Evolutionary conservation across 2,113 vertebrate genomes (phyloP).

Genomic region (pig (Sus scrofa)): DNA sequence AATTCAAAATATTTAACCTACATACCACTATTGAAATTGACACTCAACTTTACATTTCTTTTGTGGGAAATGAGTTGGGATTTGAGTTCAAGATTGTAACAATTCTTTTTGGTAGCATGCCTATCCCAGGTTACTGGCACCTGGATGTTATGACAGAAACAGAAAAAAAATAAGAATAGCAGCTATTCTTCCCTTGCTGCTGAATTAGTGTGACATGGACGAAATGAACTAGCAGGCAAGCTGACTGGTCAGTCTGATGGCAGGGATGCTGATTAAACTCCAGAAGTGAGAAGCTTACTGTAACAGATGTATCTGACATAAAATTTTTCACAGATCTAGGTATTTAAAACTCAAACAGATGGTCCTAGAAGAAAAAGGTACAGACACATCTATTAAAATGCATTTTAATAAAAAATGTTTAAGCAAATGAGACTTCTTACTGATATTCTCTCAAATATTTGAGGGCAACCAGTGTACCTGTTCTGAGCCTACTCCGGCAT

Average conservation of each 20-base stretch:
- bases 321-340: background rate
- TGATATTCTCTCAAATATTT: background rate
- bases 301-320: background rate
- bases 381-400: conserved; percentile 8
- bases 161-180: background rate
- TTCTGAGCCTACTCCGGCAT: background rate
- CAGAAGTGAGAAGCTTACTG: background rate
- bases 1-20: background rate
- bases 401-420: background rate
- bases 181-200: background rate
- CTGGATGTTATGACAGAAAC: background rate
- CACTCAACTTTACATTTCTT: background rate
- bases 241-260: background rate
- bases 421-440: background rate
- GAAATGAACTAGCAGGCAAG: background rate
- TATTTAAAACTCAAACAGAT: conserved; percentile 56
- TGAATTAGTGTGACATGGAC: background rate
- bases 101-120: conserved; percentile 17
- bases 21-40: background rate
- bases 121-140: background rate
- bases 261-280: background rate
- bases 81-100: conserved; percentile 29
- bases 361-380: background rate
- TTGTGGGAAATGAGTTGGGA: background rate
- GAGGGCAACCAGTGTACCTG: background rate